A percentile compares a stretch with the other conserved stretches of the same genome.
Conservation (phyloP, 2,888 invertebrate genomes). For the Eucera pruinosa region DNA sequence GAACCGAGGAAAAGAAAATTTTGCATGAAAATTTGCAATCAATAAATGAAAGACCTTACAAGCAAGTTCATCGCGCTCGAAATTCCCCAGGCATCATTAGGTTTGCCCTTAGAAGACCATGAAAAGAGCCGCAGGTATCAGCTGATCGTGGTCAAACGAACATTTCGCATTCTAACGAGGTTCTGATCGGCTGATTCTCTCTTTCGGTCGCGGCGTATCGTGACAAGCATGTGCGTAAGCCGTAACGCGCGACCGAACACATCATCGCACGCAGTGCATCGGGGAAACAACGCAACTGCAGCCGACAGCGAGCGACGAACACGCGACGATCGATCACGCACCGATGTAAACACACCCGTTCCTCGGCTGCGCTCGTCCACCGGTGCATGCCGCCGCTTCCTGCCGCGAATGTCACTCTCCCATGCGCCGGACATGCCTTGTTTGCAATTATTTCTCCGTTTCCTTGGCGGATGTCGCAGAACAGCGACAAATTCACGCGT, state of each 20-base stretch:
- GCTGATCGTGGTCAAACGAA: slow-evolving; percentile 54
- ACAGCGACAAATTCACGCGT: slow-evolving; percentile 38
- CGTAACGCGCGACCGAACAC: slow-evolving; percentile 65
- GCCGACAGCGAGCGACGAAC: slow-evolving; percentile 58
- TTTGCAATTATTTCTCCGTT: slow-evolving; percentile 70
- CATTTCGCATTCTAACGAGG: slow-evolving; percentile 52
- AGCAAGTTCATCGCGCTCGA: no score
- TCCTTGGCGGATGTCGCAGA: slow-evolving; percentile 57
- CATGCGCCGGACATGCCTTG: slow-evolving; percentile 65
- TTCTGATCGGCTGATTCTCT: slow-evolving; percentile 37
- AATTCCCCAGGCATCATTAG: not conserved
- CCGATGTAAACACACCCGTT: slow-evolving; percentile 69
- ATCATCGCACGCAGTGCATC: slow-evolving; percentile 46
- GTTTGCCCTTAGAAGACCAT: not conserved
- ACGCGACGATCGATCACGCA: slow-evolving; percentile 78
- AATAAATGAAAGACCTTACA: not conserved
- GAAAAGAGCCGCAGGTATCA: slow-evolving; percentile 49
- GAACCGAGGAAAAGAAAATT: no score
- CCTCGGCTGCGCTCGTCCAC: slow-evolving; percentile 59
- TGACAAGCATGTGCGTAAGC: slow-evolving; percentile 61
- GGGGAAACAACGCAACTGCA: slow-evolving; percentile 54
- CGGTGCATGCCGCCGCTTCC: slow-evolving; percentile 67
- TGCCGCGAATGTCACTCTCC: slow-evolving; percentile 63
- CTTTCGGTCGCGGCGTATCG: slow-evolving; percentile 38
- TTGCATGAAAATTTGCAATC: not conserved